Conservation (phyloP, 1,140 invertebrate species). For the Drosophila pruinosa region DNA sequence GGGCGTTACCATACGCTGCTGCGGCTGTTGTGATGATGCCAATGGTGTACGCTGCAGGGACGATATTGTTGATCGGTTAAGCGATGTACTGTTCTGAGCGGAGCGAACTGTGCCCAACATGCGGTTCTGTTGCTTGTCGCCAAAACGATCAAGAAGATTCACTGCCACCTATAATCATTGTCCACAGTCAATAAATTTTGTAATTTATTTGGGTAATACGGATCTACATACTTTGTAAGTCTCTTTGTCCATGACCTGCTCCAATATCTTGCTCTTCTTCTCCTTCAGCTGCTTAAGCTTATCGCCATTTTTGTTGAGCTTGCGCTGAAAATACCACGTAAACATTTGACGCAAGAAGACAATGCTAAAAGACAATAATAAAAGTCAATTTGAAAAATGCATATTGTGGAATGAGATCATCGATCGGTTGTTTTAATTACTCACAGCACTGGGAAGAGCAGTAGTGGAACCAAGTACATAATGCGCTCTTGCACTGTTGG, state of each 20-base stretch:
- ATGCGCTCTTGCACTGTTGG: slow-evolving; percentile 87
- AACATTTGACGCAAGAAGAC: slow-evolving; percentile 90
- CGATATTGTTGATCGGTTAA: slow-evolving; percentile 19
- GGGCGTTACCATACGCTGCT: slow-evolving; percentile 79
- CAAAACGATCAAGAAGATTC: slow-evolving; percentile 74
- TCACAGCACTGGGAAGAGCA: slow-evolving; percentile 92
- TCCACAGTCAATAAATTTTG: too few relatives aligned
- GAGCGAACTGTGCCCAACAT: slow-evolving; percentile 9
- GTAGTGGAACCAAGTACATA: slow-evolving; percentile 88
- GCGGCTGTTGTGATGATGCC: slow-evolving; percentile 27
- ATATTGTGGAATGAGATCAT: slow-evolving; percentile 43
- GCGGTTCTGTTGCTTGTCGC: slow-evolving; percentile 64
- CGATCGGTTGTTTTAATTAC: slow-evolving; percentile 76
- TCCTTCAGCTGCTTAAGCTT: slow-evolving; percentile 89
- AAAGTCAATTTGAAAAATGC: not conserved
- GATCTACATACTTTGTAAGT: slow-evolving; percentile 97
- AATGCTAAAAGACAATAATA: slow-evolving; percentile 85
- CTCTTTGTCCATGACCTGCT: slow-evolving; percentile 98
- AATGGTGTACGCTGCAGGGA: slow-evolving; percentile 41
- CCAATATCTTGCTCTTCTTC: slow-evolving; percentile 94
- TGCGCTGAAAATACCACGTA: slow-evolving; percentile 94
- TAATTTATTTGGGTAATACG: too few relatives aligned
- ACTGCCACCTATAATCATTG: slow-evolving; percentile 71
- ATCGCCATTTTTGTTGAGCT: slow-evolving; percentile 91
- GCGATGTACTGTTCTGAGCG: slow-evolving; percentile 1